Evolutionary conservation across 2,113 vertebrate species (phyloP).

Genomic region (Percopsis transmontana): DNA sequence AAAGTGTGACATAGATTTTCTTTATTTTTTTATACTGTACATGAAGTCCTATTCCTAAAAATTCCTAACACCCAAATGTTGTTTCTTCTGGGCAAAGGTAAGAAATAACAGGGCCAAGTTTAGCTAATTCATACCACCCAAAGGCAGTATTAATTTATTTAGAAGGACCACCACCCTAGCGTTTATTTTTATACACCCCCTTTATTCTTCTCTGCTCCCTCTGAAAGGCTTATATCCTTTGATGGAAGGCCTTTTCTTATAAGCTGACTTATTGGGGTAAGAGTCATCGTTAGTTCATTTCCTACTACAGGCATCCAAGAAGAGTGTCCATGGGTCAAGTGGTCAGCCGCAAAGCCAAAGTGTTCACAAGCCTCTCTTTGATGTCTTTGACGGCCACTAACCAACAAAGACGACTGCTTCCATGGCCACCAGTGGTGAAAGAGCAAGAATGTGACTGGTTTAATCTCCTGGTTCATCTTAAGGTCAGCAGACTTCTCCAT

Average conservation of each 20-base stretch:
- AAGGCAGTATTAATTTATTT: constrained; percentile 66
- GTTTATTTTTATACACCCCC: constrained; percentile 43
- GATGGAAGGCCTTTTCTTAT: constrained; percentile 41
- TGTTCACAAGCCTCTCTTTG: constrained; percentile 63
- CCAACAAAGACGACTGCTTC: constrained; percentile 70
- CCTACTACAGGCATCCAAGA: constrained; percentile 48
- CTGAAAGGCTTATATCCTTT: constrained; percentile 54
- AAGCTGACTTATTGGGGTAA: constrained; percentile 39
- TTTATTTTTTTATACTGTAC: no score
- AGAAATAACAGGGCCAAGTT: constrained; percentile 24
- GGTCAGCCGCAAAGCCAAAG: constrained; percentile 65
- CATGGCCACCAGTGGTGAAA: constrained; percentile 69
- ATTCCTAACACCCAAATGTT: background rate
- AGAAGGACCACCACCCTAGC: constrained; percentile 56
- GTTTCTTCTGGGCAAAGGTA: constrained; percentile 49
- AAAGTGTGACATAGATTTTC: no score
- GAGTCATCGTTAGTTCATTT: constrained; percentile 73
- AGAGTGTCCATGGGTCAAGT: constrained; percentile 66
- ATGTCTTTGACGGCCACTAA: constrained; percentile 64
- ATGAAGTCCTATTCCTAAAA: no score
- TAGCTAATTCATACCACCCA: constrained; percentile 51
- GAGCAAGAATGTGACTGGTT: constrained; percentile 64
- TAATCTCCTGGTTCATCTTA: constrained; percentile 61
- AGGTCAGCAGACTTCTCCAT: constrained; percentile 71
- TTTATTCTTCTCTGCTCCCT: constrained; percentile 35